Conservation (phyloP, 1,140 invertebrate species). For the Neodiprion virginianus region DNA sequence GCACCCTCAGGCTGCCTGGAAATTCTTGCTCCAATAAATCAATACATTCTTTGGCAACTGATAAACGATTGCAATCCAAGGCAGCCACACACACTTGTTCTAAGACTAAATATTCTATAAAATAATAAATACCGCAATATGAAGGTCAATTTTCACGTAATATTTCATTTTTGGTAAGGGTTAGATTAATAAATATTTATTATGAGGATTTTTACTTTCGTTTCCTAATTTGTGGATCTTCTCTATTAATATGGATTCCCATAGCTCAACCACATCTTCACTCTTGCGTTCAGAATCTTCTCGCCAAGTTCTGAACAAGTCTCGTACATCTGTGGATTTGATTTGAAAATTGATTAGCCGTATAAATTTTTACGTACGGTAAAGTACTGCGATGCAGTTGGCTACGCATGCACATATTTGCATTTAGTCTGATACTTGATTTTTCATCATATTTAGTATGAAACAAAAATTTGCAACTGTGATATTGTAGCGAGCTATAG, state of each 20-base stretch:
- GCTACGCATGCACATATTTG: not conserved
- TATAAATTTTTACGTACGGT: too few species aligned
- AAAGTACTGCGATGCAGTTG: not conserved
- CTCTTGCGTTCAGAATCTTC: constrained; percentile 92
- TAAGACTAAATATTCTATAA: constrained; percentile 84
- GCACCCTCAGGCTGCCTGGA: constrained; percentile 87
- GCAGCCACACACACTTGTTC: constrained; percentile 95
- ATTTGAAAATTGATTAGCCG: constrained; percentile 14
- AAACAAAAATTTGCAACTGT: not conserved
- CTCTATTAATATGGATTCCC: constrained; percentile 78
- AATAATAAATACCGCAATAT: constrained; percentile 32
- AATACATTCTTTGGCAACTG: constrained; percentile 83
- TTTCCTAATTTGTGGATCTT: constrained; percentile 85
- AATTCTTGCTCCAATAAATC: constrained; percentile 83
- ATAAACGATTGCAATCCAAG: constrained; percentile 82
- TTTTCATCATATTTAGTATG: constrained; percentile 19
- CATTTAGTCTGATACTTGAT: constrained; percentile 7
- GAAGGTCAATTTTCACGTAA: not conserved
- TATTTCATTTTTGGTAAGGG: not conserved
- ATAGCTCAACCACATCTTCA: constrained; percentile 86
- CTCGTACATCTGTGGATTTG: constrained; percentile 74
- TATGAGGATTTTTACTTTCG: constrained; percentile 75
- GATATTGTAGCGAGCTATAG: constrained; percentile 9
- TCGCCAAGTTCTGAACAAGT: constrained; percentile 85
- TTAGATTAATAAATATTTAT: constrained; percentile 13